phyloP scores from a whole-genome alignment of 2,888 invertebrate species.

The Hypomecis punctinalis region DNA sequence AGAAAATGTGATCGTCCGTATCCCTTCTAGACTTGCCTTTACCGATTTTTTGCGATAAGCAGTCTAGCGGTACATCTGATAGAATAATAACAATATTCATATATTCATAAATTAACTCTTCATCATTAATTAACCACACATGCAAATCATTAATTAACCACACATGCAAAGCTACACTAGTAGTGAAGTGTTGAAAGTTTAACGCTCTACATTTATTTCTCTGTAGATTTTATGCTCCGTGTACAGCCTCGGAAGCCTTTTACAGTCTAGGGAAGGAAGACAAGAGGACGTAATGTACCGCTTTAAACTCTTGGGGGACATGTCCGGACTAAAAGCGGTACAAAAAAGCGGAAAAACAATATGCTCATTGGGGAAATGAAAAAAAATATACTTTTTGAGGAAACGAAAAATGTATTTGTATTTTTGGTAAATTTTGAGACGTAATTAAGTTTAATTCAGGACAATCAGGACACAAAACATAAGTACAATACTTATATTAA shows the following conservation, averaged over 20 bases:
- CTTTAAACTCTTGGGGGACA: conserved; percentile 15
- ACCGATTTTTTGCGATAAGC: too few species aligned
- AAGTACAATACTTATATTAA: too few species aligned
- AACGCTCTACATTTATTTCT: background rate
- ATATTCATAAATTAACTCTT: too few species aligned
- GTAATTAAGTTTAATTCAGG: conserved; percentile 1
- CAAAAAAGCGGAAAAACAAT: conserved; percentile 1
- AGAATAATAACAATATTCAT: too few species aligned
- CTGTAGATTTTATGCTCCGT: background rate
- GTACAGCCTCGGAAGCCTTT: conserved; percentile 46
- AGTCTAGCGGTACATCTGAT: too few species aligned
- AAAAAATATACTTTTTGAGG: background rate
- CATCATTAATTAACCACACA: too few species aligned
- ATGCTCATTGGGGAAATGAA: conserved; percentile 3
- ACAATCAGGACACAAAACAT: background rate
- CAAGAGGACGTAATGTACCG: conserved; percentile 25
- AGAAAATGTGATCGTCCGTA: too few species aligned
- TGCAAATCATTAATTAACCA: too few species aligned
- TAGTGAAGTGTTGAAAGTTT: background rate
- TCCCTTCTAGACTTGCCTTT: too few species aligned
- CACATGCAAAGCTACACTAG: too few species aligned
- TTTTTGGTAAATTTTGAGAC: background rate
- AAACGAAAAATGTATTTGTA: background rate
- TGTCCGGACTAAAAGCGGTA: conserved; percentile 15
- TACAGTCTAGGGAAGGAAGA: conserved; percentile 34